Percentiles rank a stretch among this genome's conserved stretches.
phyloP scores from a whole-genome alignment of 2,113 vertebrate genomes.

The Lathamus discolor region DNA sequence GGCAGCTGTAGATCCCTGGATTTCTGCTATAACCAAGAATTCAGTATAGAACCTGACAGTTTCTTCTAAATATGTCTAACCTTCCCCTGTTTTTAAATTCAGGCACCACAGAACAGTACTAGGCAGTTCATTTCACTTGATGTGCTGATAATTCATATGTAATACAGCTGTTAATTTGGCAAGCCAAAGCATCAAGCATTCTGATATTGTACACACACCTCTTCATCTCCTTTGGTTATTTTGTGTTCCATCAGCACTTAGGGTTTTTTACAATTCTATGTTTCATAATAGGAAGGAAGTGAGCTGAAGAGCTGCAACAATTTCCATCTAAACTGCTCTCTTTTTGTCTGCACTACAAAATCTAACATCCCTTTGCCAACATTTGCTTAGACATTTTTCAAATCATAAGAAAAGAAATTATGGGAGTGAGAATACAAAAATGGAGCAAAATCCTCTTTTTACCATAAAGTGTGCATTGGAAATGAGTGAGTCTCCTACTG shows the following conservation, averaged over 20 bases:
- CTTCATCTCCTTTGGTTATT: slow-evolving; percentile 20
- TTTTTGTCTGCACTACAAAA: slow-evolving; percentile 47
- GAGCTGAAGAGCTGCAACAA: slow-evolving; percentile 23
- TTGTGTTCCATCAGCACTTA: neutral
- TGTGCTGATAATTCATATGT: neutral
- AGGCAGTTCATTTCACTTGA: neutral
- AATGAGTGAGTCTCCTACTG: slow-evolving; percentile 48
- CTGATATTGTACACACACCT: neutral
- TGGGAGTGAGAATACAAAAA: slow-evolving; percentile 48
- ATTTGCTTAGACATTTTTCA: slow-evolving; percentile 59
- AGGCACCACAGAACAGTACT: neutral
- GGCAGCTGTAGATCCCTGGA: neutral
- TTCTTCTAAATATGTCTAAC: neutral
- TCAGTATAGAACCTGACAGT: neutral
- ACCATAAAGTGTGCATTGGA: slow-evolving; percentile 14
- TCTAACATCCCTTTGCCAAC: slow-evolving; percentile 24
- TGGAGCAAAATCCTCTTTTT: slow-evolving; percentile 49
- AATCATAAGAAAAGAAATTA: slow-evolving; percentile 51
- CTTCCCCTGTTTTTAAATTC: neutral
- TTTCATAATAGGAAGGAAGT: slow-evolving; percentile 41
- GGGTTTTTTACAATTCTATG: neutral
- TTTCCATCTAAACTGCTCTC: slow-evolving; percentile 43
- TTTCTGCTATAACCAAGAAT: neutral
- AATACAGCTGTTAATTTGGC: slow-evolving; percentile 3
- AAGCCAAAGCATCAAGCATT: neutral